Base-by-base conservation (phyloP, 2,888 invertebrate species). In the Pseudococcus viburni region DNA sequence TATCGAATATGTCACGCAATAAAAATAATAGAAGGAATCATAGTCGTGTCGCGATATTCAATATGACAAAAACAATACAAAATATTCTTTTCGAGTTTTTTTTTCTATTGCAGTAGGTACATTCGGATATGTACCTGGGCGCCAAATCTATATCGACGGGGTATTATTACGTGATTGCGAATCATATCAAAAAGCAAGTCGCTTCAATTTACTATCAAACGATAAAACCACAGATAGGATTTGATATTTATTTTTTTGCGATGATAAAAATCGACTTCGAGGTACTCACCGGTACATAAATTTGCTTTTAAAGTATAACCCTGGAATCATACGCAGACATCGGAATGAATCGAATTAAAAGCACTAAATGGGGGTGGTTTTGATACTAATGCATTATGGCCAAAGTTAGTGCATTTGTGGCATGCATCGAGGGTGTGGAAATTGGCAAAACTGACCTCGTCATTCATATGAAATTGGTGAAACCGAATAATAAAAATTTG, bases 1-100 rank as follows among this genome's bases (percentile, higher is more conserved):
- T 73, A 73, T 73, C 68, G 68, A 73, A 73, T 17, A 15, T 73
- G 73, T 73, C 73, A 73, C 73, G 73, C 73, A 33, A 73, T 73
- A 39, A 73, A 73, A 73, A 73, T 33, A 73, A 73, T 33, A 73
- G 17, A 19, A 39, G 0, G 33, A 73, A 73, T 39, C 33, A 73
- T 33, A 17, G 33, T 73, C 73, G 73, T 33, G 73, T 26, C 39
- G 26, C 17, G 8, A 33, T 73, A 73, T 73, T 15, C 5, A 73
- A 73, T 33, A 73, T 73, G 33, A 73, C 73, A 73, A 73, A 73
- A 6, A 42, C 33, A 73, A 73, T 73, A 73, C 33, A 17, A 73
- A 42, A 73, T 73, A 73, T 33, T 73, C 33, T 73, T 73, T 33
- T 33, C 73, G 12, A 73, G 7, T 33, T 73, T 73, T 73, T 33